Percentiles rank a stretch among this genome's conserved stretches.
Conservation (phyloP, 2,888 invertebrate genomes). For the Rhagium mordax region DNA sequence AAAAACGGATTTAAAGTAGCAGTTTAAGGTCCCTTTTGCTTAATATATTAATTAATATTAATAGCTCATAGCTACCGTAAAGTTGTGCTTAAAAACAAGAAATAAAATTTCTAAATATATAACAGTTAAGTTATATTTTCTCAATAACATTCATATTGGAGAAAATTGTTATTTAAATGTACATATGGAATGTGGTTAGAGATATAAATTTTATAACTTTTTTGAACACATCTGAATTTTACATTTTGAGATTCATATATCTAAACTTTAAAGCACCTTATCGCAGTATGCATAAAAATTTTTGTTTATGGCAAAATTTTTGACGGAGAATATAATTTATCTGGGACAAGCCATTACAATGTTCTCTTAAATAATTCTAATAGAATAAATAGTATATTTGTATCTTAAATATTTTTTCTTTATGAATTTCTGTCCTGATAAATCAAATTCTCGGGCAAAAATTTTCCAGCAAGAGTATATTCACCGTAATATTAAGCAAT, state of each 20-base stretch:
- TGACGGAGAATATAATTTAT: not conserved
- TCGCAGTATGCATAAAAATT: constrained; percentile 40
- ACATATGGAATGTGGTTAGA: constrained; percentile 56
- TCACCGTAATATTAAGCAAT: constrained; percentile 10
- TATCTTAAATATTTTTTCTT: not conserved
- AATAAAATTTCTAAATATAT: constrained; percentile 60
- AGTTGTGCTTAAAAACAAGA: constrained; percentile 50
- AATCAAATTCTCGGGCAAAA: not conserved
- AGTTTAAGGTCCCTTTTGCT: constrained; percentile 54
- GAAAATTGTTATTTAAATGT: constrained; percentile 35
- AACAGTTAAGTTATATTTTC: constrained; percentile 54
- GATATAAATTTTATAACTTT: constrained; percentile 45
- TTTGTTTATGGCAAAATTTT: not conserved
- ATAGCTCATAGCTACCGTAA: constrained; percentile 52
- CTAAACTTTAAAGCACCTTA: constrained; percentile 55
- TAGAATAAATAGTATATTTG: not conserved
- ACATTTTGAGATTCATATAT: constrained; percentile 52
- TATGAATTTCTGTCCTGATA: not conserved
- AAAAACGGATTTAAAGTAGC: constrained; percentile 48
- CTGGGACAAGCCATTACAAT: not conserved
- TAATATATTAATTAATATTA: constrained; percentile 38
- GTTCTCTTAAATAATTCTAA: not conserved
- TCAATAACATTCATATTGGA: constrained; percentile 29
- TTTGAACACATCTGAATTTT: constrained; percentile 56
- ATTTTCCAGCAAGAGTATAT: not conserved